These are phyloP conservation scores for Rhabdornis inornatus DNA, from an alignment of 2,113 vertebrate genomes.

Conservation along the genomic window DNA sequence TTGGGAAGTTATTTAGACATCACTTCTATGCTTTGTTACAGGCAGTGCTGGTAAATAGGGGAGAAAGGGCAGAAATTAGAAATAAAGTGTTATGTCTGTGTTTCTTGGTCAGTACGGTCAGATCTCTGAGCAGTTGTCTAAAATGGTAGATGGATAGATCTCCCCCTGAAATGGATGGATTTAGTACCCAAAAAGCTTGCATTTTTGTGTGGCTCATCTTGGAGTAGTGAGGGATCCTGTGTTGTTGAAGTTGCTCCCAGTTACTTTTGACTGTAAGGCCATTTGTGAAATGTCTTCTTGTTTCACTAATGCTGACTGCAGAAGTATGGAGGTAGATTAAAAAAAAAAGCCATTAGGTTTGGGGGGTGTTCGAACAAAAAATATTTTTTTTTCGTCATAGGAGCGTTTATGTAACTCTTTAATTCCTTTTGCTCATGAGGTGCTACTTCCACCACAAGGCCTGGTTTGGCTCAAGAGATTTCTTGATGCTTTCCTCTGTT, in stretches of 20 bases:
- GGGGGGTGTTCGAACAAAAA: background rate
- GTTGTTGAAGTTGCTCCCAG: background rate
- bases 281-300: fast-evolving
- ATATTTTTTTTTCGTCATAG: fast-evolving
- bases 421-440: background rate
- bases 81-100: fast-evolving
- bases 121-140: background rate
- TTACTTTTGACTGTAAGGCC: background rate
- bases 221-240: background rate
- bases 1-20: background rate
- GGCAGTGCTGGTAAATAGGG: background rate
- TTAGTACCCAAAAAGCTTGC: background rate
- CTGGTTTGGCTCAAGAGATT: background rate
- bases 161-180: fast-evolving
- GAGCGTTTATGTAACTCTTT: background rate
- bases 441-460: background rate
- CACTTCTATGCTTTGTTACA: background rate
- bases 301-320: background rate
- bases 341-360: background rate
- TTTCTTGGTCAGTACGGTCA: background rate
- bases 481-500: background rate
- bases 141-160: background rate
- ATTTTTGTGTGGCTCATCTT: background rate
- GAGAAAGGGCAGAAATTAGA: background rate
- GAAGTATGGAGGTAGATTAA: background rate